Percentiles rank a stretch among this genome's conserved stretches.
phyloP scores from a whole-genome alignment of 2,113 vertebrate genomes.

The Nipponia nippon region DNA sequence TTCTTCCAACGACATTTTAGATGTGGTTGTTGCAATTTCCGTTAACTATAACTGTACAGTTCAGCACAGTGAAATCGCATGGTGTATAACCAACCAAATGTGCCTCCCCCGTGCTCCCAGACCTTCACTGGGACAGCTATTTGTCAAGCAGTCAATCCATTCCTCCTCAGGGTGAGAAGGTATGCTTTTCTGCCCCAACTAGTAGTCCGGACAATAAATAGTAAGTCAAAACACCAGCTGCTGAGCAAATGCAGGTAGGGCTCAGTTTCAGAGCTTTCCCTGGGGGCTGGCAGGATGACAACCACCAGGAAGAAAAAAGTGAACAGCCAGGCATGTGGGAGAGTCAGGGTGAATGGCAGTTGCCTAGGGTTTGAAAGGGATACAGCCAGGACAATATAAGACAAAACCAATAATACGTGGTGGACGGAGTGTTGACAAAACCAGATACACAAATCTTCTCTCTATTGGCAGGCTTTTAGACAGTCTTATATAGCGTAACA shows the following conservation, averaged over 20 bases:
- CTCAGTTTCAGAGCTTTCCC: background rate
- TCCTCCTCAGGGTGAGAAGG: background rate
- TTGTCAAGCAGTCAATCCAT: background rate
- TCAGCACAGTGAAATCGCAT: background rate
- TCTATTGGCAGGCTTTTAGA: background rate
- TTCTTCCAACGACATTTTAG: background rate
- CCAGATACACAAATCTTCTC: background rate
- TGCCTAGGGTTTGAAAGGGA: background rate
- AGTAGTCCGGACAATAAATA: background rate
- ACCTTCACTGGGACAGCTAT: background rate
- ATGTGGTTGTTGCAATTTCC: background rate
- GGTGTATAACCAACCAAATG: fast-evolving
- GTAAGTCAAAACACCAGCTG: background rate
- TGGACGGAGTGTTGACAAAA: background rate
- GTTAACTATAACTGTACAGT: background rate
- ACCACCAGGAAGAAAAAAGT: background rate
- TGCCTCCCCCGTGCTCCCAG: background rate
- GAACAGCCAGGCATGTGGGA: background rate
- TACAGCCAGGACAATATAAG: background rate
- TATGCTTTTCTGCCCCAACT: background rate
- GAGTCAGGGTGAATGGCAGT: background rate
- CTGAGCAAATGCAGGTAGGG: background rate
- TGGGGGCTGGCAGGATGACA: background rate
- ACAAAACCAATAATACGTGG: background rate
- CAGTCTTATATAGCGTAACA: background rate